Evolutionary conservation across 2,113 vertebrate species (phyloP), one percentile per base, ranked within the genome.

Genomic region (Campylomormyrus tamandua): DNA sequence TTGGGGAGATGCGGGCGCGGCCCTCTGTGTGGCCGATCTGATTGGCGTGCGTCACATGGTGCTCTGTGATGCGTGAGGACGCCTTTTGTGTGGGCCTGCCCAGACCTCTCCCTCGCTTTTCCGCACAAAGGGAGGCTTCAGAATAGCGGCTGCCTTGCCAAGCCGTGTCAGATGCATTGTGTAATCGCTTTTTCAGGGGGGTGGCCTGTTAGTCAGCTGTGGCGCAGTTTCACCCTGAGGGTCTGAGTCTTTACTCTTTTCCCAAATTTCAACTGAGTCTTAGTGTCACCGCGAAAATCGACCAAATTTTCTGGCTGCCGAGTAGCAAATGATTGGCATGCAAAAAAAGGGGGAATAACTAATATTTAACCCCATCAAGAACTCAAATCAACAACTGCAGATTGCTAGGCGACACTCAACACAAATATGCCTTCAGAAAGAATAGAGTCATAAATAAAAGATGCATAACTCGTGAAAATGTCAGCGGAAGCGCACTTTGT

Each of bases 21-120:
- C n/a, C 86, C 90, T 92, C 90, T 88, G 90, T 91, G 91, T 90
- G 90, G 90, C 56, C 21, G 39, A 89, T 87, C 90, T 77, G 86
- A 92, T 91, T 91, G 91, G 87, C 87, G 86, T 35, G 88, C 88
- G 83, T 91, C 90, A 87, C 70, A 86, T 88, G 83, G 62, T 45
- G 50, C 74, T 87, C 91, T 90, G 90, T 91, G 58, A 88, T 77
- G 56, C 46, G 84, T 77, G 24, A 84, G 48, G 88, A 84, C 83
- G 87, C 48, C 88, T 49, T 80, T 45, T 90, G 89, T 90, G 80
- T 89, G 53, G 80, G 84, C 50, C 24, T 10, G 62, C 46, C 66
- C 27, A 13, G 4, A 35, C 70, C 15, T n/a, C 10, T 17, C 13
- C 49, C 42, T 27, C 3, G 21, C 31, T 86, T 21, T 39, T 21